Evolutionary conservation across 2,797 vertebrate species (phyloP), one percentile per base, ranked within the genome.

Genomic region (Acestrorhynchus altus): DNA sequence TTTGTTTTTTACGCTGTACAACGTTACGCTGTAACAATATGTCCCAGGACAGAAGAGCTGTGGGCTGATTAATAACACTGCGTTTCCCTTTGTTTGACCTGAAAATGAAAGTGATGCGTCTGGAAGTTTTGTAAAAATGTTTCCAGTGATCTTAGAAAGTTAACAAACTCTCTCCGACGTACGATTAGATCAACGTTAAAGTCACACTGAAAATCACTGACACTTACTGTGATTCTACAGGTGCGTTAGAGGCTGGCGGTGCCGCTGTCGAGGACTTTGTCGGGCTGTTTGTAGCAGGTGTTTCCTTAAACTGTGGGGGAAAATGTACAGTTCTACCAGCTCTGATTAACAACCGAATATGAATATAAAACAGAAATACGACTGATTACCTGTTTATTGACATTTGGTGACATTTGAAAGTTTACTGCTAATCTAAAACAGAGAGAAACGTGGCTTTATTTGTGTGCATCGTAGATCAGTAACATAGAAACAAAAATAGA

Each of bases 381-480:
- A 10, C 46, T 8, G 2, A 11, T 28, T 68, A 93, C 93, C 91
- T 91, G 83, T 85, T 85, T 89, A n/a, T 42, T 90, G 0, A 8
- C 26, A 16, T 5, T 31, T 2, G 0, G 0, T 22, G 24, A 35
- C 52, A 78, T 83, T 8, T 0, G 16, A 60, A 94, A 94, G 72
- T 81, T 88, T 57, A 88, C 65, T 72, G 94, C 94, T 81, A 94
- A 46, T 87, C 93, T 94, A 72, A 47, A 88, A 68, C 15, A 57
- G 57, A 9, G 46, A 4, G 4, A 24, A 61, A 72, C 2, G 11
- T n/a, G 5, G 20, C 28, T 61, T n/a, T 59, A 10, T 31, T 63
- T 28, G 1, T 13, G 47, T 5, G 24, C 4, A 74, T 13, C 22
- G 13, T 64, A 28, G 20, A 68, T 20, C 6, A 28, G 20, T 26